These are phyloP conservation scores for Metalampra italica DNA, from an alignment of 2,888 invertebrate species.

Conservation along the genomic window DNA sequence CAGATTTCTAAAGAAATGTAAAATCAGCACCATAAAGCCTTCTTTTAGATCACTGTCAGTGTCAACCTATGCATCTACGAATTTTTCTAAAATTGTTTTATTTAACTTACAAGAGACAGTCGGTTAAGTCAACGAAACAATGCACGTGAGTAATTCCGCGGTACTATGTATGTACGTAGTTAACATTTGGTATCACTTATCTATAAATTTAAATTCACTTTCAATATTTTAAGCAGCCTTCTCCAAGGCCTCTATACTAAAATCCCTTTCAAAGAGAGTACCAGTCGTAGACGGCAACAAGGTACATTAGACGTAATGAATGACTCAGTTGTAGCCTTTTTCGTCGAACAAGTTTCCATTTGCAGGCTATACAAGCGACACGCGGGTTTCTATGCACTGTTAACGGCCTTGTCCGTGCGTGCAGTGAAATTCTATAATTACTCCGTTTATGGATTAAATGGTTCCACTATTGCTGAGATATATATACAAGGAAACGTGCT, in stretches of 20 bases:
- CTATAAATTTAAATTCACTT: background rate
- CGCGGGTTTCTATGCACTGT: conserved; percentile 1
- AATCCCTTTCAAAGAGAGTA: background rate
- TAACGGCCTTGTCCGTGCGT: conserved; percentile 7
- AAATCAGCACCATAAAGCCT: no score
- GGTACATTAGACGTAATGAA: conserved; percentile 8
- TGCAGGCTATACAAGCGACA: background rate
- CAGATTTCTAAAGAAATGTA: no score
- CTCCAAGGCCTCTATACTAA: background rate
- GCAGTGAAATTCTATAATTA: conserved; percentile 15
- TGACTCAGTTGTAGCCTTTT: conserved; percentile 1
- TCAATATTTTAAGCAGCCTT: background rate
- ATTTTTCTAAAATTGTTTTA: no score
- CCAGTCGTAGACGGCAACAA: background rate
- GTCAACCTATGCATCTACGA: no score
- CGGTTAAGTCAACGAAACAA: no score
- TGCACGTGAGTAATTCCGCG: no score
- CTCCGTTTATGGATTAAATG: conserved; percentile 1
- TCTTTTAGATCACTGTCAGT: no score
- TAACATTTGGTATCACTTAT: background rate
- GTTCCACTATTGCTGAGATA: background rate
- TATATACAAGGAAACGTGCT: background rate
- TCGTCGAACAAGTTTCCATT: conserved; percentile 6
- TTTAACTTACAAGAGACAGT: no score
- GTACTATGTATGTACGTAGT: no score